A percentile compares a stretch with the other conserved stretches of the same genome.
Conservation (phyloP, 2,888 invertebrate species). For the Sphaeridia pumilis region DNA sequence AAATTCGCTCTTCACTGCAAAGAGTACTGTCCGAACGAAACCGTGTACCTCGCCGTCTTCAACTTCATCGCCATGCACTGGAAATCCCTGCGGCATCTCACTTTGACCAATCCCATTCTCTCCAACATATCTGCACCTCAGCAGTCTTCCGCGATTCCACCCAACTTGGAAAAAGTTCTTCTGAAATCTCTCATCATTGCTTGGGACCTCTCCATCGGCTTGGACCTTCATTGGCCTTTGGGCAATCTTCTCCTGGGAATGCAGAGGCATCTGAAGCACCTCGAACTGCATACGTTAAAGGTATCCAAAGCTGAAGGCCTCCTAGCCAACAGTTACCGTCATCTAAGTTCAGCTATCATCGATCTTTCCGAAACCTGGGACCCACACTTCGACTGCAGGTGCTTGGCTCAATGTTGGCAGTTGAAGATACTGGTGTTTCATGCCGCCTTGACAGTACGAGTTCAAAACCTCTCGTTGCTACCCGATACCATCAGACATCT, state of each 20-base stretch:
- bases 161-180: slow-evolving; percentile 3
- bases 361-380: slow-evolving; percentile 7
- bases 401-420: not conserved
- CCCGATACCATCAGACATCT: slow-evolving; percentile 3
- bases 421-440: not conserved
- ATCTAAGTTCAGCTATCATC: not conserved
- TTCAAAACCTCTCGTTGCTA: not conserved
- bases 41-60: slow-evolving; percentile 5
- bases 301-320: not conserved
- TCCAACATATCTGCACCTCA: not conserved
- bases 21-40: slow-evolving; percentile 10
- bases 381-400: slow-evolving; percentile 6
- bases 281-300: slow-evolving; percentile 7
- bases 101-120: slow-evolving; percentile 7
- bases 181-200: slow-evolving; percentile 2
- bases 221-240: slow-evolving; percentile 8
- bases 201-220: slow-evolving; percentile 8
- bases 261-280: slow-evolving; percentile 1
- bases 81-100: slow-evolving; percentile 1
- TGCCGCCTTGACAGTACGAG: not conserved
- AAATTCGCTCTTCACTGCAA: not conserved
- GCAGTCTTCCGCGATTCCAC: no score
- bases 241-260: slow-evolving; percentile 7
- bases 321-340: slow-evolving; percentile 2
- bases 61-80: slow-evolving; percentile 7